phyloP scores from a whole-genome alignment of 2,113 vertebrate genomes.

The Pachyramphus minor region DNA sequence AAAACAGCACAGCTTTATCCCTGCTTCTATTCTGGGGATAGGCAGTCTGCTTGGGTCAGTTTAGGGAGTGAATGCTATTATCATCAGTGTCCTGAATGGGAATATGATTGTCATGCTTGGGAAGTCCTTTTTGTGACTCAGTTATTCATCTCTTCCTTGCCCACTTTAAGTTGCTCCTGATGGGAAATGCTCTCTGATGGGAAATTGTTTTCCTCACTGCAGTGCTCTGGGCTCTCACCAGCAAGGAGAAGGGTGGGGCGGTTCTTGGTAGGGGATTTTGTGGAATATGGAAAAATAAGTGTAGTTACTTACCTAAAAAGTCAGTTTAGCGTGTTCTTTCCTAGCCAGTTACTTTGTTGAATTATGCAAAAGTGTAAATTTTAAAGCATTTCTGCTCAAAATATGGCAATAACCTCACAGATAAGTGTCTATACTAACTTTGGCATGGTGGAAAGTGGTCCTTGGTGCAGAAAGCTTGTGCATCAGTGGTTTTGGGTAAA shows the following conservation, averaged over 20 bases:
- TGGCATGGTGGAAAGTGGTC: neutral
- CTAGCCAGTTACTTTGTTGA: neutral
- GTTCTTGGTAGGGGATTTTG: neutral
- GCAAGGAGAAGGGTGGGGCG: neutral
- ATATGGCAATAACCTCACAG: neutral
- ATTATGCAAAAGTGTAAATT: neutral
- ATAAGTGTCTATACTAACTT: neutral
- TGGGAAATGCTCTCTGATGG: neutral
- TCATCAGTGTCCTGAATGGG: neutral
- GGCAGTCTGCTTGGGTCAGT: neutral
- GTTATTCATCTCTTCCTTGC: neutral
- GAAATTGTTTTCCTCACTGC: neutral
- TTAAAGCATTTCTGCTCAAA: neutral
- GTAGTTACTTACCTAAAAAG: neutral
- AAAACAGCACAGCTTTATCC: neutral
- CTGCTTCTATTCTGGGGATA: neutral
- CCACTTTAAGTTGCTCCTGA: neutral
- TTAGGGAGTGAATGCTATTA: neutral
- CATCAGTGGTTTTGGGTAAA: neutral
- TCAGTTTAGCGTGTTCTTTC: neutral
- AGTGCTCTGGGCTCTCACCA: neutral
- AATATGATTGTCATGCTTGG: neutral
- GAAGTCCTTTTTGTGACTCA: neutral
- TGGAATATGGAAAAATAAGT: neutral
- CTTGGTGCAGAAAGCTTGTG: neutral